A percentile compares a stretch with the other conserved stretches of the same genome.
Evolutionary conservation across 2,113 vertebrate species (phyloP).

Genomic region (Pandion haliaetus): DNA sequence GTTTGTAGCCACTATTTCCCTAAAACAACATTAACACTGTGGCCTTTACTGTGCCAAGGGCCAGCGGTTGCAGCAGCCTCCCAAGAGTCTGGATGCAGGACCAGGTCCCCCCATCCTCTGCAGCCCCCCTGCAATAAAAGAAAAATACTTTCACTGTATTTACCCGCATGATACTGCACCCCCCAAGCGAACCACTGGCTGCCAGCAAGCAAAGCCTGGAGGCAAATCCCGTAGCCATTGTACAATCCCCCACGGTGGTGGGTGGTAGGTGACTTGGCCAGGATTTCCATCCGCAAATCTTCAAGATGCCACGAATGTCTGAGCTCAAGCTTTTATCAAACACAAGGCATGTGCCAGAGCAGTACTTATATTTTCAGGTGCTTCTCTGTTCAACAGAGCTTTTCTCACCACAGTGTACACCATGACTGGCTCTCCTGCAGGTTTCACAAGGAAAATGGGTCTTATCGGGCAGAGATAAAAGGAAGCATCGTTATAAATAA

Average conservation of each 20-base stretch:
- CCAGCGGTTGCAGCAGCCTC: background rate
- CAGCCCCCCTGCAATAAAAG: background rate
- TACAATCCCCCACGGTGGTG: background rate
- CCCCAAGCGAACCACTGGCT: background rate
- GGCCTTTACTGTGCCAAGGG: background rate
- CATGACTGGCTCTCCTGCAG: background rate
- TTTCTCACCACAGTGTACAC: background rate
- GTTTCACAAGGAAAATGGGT: background rate
- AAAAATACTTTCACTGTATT: background rate
- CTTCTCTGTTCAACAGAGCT: background rate
- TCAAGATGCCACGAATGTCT: background rate
- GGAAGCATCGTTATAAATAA: background rate
- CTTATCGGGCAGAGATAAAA: background rate
- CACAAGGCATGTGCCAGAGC: background rate
- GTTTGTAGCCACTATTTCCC: background rate
- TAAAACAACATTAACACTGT: fast-evolving
- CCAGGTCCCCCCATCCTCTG: background rate
- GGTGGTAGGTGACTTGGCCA: background rate
- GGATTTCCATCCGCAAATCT: background rate
- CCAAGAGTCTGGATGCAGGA: background rate
- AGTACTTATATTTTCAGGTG: background rate
- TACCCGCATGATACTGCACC: background rate
- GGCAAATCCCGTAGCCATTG: fast-evolving
- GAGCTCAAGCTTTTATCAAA: background rate
- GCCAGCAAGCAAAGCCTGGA: background rate